Evolutionary conservation across 2,888 invertebrate species (phyloP).

Genomic region (Cantharis lateralis): DNA sequence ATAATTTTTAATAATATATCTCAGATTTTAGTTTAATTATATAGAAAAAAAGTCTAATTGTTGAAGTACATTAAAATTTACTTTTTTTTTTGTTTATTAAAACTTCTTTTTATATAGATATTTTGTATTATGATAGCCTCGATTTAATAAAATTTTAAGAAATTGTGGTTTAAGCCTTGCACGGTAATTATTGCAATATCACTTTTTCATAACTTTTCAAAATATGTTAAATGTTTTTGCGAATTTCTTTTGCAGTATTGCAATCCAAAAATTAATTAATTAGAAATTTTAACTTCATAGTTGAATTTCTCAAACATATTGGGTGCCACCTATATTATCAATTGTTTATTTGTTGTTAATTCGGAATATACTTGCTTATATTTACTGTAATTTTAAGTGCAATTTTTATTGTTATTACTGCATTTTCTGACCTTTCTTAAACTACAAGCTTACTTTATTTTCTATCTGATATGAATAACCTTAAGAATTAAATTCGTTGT

Average conservation of each 20-base stretch:
- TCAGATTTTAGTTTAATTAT: neutral
- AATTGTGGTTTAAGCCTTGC: neutral
- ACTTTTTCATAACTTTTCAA: neutral
- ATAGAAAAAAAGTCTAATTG: neutral
- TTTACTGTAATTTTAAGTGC: neutral
- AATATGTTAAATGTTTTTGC: neutral
- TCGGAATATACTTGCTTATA: neutral
- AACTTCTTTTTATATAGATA: neutral
- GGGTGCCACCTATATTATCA: neutral
- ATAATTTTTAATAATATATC: too few species aligned
- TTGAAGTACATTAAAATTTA: neutral
- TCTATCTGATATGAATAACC: neutral
- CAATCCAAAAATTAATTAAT: neutral
- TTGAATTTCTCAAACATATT: neutral
- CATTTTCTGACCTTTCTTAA: neutral
- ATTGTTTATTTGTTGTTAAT: neutral
- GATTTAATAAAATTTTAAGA: neutral
- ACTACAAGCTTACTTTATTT: neutral
- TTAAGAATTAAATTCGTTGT: constrained; percentile 3
- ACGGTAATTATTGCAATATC: neutral
- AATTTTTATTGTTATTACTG: neutral
- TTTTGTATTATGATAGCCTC: neutral
- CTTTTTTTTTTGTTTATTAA: neutral
- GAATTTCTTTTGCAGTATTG: neutral
- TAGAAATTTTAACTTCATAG: neutral